Evolutionary conservation across 2,797 vertebrate species (phyloP).

Genomic region (Bryconaethiops microstoma): DNA sequence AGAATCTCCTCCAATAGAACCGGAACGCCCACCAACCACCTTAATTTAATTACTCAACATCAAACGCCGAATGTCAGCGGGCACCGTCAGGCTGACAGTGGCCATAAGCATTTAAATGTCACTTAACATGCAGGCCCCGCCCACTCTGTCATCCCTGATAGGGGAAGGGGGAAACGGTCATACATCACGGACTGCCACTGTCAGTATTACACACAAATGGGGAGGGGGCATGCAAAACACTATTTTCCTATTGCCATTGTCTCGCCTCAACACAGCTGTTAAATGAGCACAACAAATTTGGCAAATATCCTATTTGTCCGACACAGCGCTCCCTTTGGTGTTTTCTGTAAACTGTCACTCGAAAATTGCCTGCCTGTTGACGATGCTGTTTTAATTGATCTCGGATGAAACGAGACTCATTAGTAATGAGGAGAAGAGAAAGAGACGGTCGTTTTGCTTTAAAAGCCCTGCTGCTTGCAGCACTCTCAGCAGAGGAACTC

Average conservation of each 20-base stretch:
- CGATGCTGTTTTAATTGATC: constrained; percentile 64
- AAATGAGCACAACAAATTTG: constrained; percentile 46
- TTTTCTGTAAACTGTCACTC: constrained; percentile 46
- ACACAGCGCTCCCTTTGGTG: constrained; percentile 44
- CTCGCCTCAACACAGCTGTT: constrained; percentile 41
- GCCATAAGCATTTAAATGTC: constrained; percentile 57
- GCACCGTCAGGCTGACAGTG: constrained; percentile 60
- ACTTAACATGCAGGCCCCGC: constrained; percentile 46
- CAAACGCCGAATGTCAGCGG: constrained; percentile 39
- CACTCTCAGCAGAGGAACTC: constrained; percentile 61
- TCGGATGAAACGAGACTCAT: constrained; percentile 66
- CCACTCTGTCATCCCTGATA: constrained; percentile 41
- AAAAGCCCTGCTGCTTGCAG: constrained; percentile 62
- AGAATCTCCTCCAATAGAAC: constrained; percentile 2
- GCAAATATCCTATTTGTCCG: constrained; percentile 50
- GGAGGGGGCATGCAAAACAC: background rate
- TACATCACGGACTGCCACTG: constrained; percentile 45
- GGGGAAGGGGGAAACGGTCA: constrained; percentile 14
- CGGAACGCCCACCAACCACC: constrained; percentile 31
- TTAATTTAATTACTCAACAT: constrained; percentile 43
- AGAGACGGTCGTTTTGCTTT: constrained; percentile 51
- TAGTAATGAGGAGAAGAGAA: constrained; percentile 67
- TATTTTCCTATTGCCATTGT: constrained; percentile 35
- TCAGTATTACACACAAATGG: constrained; percentile 27
- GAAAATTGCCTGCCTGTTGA: constrained; percentile 54